phyloP scores from a whole-genome alignment of 2,888 invertebrate genomes.

The Arctia plantaginis region DNA sequence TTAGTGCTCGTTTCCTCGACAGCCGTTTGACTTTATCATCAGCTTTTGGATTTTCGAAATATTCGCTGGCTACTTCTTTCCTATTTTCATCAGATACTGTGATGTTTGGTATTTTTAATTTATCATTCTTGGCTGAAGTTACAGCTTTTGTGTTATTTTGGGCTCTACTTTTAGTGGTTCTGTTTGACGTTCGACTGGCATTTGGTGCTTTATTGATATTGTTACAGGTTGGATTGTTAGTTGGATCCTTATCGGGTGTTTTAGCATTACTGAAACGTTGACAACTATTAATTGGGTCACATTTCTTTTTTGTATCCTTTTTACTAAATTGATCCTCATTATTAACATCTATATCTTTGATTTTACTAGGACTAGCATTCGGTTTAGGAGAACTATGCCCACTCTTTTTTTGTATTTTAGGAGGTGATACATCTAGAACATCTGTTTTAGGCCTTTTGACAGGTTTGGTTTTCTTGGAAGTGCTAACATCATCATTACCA shows the following conservation, averaged over 20 bases:
- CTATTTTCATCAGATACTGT: conserved; percentile 59
- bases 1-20: conserved; percentile 58
- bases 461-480: conserved; percentile 55
- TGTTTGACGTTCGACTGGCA: conserved; percentile 23
- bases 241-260: conserved; percentile 11
- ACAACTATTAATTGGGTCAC: neutral
- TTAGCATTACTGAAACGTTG: conserved; percentile 8
- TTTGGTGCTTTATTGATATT: conserved; percentile 23
- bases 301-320: conserved; percentile 14
- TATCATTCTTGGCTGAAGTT: conserved; percentile 21
- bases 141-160: conserved; percentile 37
- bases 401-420: conserved; percentile 65
- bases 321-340: conserved; percentile 19
- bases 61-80: conserved; percentile 64
- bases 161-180: conserved; percentile 24
- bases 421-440: conserved; percentile 65
- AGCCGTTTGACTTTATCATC: conserved; percentile 28
- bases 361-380: conserved; percentile 20
- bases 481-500: conserved; percentile 56
- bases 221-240: conserved; percentile 23
- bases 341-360: conserved; percentile 10
- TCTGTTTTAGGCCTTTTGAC: conserved; percentile 58
- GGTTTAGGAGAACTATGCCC: conserved; percentile 25
- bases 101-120: conserved; percentile 60
- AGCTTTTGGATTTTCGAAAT: conserved; percentile 58